Evolutionary conservation across 2,888 invertebrate genomes (phyloP).

Genomic region (Ormyrus nitidulus): DNA sequence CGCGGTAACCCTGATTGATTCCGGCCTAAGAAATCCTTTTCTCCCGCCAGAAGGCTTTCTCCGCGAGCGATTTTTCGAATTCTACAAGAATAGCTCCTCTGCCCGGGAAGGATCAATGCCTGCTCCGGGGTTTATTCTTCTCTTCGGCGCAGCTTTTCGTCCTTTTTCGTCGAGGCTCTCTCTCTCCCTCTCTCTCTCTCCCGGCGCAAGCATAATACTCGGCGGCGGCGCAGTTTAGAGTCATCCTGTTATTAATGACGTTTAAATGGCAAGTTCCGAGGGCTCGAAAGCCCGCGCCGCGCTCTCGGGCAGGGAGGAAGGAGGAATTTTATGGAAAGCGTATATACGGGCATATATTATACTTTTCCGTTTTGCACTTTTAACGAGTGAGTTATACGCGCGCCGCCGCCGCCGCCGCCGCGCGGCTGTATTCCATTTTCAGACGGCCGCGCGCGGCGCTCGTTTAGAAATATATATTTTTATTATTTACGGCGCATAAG

Average conservation of each 20-base stretch:
- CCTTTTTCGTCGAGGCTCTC: slow-evolving; percentile 43
- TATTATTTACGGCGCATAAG: slow-evolving; percentile 52
- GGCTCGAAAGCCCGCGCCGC: neutral
- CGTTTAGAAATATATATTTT: slow-evolving; percentile 50
- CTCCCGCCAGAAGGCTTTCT: neutral
- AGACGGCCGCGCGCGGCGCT: slow-evolving; percentile 38
- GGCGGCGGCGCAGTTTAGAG: slow-evolving; percentile 46
- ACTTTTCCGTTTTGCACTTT: slow-evolving; percentile 51
- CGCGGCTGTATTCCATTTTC: slow-evolving; percentile 53
- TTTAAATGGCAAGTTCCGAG: slow-evolving; percentile 50
- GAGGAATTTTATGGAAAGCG: slow-evolving; percentile 55
- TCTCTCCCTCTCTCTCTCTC: neutral
- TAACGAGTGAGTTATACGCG: slow-evolving; percentile 43
- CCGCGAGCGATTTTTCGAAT: neutral
- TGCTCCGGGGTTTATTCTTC: slow-evolving; percentile 13
- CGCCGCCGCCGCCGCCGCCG: slow-evolving; percentile 3
- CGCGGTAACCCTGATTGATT: too few species aligned
- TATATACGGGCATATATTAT: slow-evolving; percentile 25
- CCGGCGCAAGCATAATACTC: too few species aligned
- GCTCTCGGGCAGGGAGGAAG: neutral
- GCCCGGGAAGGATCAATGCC: neutral
- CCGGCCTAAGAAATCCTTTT: too few species aligned
- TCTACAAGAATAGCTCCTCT: neutral
- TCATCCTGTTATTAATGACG: slow-evolving; percentile 58
- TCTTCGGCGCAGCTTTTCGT: slow-evolving; percentile 30